A percentile compares a stretch with the other conserved stretches of the same genome.
Evolutionary conservation across 2,113 vertebrate species (phyloP).

Genomic region (Chaetops frenatus): DNA sequence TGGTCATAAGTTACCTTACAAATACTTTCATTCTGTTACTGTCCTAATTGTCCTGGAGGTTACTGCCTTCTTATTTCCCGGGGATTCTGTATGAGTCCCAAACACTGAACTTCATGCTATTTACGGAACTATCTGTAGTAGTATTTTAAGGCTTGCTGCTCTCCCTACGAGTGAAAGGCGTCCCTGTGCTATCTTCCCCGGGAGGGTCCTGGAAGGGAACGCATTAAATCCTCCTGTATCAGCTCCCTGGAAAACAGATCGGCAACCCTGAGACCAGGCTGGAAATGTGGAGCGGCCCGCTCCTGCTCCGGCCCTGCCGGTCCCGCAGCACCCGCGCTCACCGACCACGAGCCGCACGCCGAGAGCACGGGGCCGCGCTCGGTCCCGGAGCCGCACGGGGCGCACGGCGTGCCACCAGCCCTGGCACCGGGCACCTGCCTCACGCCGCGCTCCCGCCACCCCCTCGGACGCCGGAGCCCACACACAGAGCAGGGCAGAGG

Average conservation of each 20-base stretch:
- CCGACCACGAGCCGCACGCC: accelerated
- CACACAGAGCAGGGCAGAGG: not conserved
- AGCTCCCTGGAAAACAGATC: accelerated
- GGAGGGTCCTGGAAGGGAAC: no score
- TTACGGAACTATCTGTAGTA: accelerated
- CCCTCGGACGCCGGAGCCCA: not conserved
- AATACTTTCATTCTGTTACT: not conserved
- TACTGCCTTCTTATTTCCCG: not conserved
- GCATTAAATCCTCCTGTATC: accelerated
- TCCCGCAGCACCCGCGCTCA: accelerated
- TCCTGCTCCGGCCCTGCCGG: accelerated
- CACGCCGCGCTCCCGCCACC: not conserved
- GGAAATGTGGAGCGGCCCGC: accelerated
- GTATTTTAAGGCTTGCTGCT: not conserved
- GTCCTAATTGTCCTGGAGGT: not conserved
- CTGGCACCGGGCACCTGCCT: not conserved
- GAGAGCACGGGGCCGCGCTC: accelerated
- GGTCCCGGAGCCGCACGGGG: not conserved
- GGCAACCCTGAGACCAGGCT: accelerated
- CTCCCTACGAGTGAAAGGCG: not conserved
- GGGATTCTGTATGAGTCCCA: accelerated
- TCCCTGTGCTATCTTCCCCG: accelerated
- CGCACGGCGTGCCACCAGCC: not conserved
- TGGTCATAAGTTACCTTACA: not conserved
- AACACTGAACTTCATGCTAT: accelerated